Conservation (phyloP, 2,113 vertebrate genomes). For the Trichechus manatus region DNA sequence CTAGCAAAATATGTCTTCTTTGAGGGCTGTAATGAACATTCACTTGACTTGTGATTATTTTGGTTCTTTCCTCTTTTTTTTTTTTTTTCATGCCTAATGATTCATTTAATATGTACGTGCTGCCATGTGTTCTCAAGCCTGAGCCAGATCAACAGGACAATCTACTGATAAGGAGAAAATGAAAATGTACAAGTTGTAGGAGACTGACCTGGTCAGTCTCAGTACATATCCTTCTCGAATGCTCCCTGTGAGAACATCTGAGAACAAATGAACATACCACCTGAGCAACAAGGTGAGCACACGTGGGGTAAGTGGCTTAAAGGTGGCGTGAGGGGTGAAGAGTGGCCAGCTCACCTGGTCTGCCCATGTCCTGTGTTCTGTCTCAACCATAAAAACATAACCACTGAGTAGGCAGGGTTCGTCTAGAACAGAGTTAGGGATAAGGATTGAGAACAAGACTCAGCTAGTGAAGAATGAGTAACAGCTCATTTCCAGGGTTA, state of each 20-base stretch:
- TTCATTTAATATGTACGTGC: not conserved
- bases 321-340: not conserved
- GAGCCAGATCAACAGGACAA: slow-evolving; percentile 33
- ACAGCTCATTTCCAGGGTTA: slow-evolving; percentile 6
- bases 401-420: not conserved
- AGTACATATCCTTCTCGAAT: slow-evolving; percentile 47
- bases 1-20: slow-evolving; percentile 12
- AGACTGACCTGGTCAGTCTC: not conserved
- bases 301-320: not conserved
- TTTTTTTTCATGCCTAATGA: not conserved
- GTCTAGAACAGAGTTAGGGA: not conserved
- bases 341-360: not conserved
- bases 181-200: slow-evolving; percentile 19
- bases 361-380: not conserved
- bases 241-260: slow-evolving; percentile 19
- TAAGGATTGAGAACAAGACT: slow-evolving; percentile 21
- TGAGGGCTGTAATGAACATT: not conserved
- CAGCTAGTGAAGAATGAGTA: not conserved
- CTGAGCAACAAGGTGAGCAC: not conserved
- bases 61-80: not conserved
- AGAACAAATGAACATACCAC: slow-evolving; percentile 32
- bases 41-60: slow-evolving; percentile 13
- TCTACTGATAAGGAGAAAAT: slow-evolving; percentile 53
- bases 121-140: not conserved
- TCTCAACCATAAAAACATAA: slow-evolving; percentile 11